Evolutionary conservation across 2,888 invertebrate genomes (phyloP), one percentile per base, ranked within the genome.

Genomic region (Athalia rosae): DNA sequence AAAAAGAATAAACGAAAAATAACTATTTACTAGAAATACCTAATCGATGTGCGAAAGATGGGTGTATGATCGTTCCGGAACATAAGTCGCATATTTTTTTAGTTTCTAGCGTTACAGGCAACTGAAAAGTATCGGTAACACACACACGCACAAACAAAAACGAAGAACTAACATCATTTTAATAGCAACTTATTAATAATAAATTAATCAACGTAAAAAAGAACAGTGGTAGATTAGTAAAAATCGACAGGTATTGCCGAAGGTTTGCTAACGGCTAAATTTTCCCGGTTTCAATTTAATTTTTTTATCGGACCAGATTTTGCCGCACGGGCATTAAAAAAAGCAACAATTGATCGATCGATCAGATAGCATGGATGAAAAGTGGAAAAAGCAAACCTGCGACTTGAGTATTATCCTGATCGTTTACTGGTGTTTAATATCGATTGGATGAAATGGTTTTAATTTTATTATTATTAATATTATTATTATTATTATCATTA

Each of bases 121-220:
- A 15, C 48, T 11, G n/a, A 67, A 41, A 48, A 66, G 15, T 47
- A 66, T 50, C 13, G 50, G 9, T 13, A 50, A 48, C 53, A 50
- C 50, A 48, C 53, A 66, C 41, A 56, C 5, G 43, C 11, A 69
- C 3, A 61, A 4, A 13, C 7, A 1, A 8, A 7, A 11, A 61
- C 59, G 13, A 3, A 13, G 11, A 53, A 53, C 15, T 11, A 48
- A 67, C 53, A 50, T 41, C 28, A 50, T 11, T 8, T 48, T 67
- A 67, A 53, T 67, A 41, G 53, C 50, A 67, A 53, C 67, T 77
- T 78, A 76, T 77, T 61, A 43, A 62, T 73, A 47, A 77, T 79
- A 79, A 80, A 80, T 80, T 77, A 80, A 78, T 79, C 63, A 79
- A 62, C 43, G 74, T 73, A 15, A 74, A 74, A 53, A 76, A 73